These are phyloP conservation scores for Scaptomyza tumidula DNA, from an alignment of 2,888 invertebrate species.

Conservation along the genomic window DNA sequence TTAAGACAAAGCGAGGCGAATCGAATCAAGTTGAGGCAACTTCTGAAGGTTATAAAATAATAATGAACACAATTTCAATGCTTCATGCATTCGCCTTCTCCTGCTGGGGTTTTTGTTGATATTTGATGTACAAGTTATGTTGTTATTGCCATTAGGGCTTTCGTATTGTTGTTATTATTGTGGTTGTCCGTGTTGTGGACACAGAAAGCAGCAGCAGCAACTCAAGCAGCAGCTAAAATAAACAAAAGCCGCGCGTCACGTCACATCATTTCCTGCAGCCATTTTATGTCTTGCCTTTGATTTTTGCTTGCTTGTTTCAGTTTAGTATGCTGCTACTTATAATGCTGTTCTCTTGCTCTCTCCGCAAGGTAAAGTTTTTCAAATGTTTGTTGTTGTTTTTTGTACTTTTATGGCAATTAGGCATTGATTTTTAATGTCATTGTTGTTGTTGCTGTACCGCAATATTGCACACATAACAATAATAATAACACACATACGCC, in stretches of 20 bases:
- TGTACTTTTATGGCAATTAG: slow-evolving; percentile 63
- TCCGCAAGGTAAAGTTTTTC: slow-evolving; percentile 27
- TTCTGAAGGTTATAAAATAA: slow-evolving; percentile 64
- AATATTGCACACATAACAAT: slow-evolving; percentile 37
- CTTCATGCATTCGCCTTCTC: background rate
- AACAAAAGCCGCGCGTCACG: slow-evolving; percentile 69
- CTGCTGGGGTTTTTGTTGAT: slow-evolving; percentile 36
- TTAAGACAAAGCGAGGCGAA: slow-evolving; percentile 30
- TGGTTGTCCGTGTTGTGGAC: slow-evolving; percentile 33
- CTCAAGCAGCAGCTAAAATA: slow-evolving; percentile 32
- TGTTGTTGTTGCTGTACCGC: slow-evolving; percentile 20
- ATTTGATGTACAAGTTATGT: slow-evolving; percentile 56
- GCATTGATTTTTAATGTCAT: slow-evolving; percentile 40
- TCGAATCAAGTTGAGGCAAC: slow-evolving; percentile 35
- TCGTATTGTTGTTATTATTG: slow-evolving; percentile 30
- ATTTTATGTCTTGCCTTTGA: slow-evolving; percentile 70
- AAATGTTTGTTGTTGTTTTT: slow-evolving; percentile 32
- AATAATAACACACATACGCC: slow-evolving; percentile 51
- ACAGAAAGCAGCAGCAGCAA: slow-evolving; percentile 40
- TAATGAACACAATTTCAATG: slow-evolving; percentile 77
- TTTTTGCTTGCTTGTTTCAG: slow-evolving; percentile 24
- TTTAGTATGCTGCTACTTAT: background rate
- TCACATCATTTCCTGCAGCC: slow-evolving; percentile 73
- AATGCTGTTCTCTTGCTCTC: background rate
- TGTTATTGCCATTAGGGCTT: slow-evolving; percentile 52